Evolutionary conservation across 2,888 invertebrate genomes (phyloP), one percentile per base, ranked within the genome.

Genomic region (Leucophenga montana): DNA sequence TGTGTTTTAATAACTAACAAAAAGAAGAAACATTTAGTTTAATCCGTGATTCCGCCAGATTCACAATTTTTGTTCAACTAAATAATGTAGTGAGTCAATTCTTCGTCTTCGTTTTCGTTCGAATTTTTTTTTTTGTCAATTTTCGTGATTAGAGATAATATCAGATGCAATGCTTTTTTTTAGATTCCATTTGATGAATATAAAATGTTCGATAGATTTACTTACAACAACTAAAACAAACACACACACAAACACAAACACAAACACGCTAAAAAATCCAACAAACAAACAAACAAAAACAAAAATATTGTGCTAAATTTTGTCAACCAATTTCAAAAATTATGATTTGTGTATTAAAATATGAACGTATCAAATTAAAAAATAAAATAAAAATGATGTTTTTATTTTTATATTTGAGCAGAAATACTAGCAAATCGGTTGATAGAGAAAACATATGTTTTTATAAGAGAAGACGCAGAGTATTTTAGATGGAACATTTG

Each of bases 321-420:
- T 77, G 73, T 78, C 75, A 75, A 76, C 74, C 73, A 71, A 13
- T 66, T 73, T 53, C 11, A 16, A 22, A 48, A 64, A 64, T 64
- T 64, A 48, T 64, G 5, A 48, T 64, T 61, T 48, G 46, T 64
- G 62, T 48, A 39, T 64, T 16, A 59, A 33, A 22, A 20, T 20
- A 14, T 33, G 31, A 59, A 59, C 11, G 20, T 46, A 14, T 11
- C 3, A 13, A 56, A 48, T 62, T 18, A 64, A 46, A 48, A 22
- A 56, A 33, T 68, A 62, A 67, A 31, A 50, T 50, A 44, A 50
- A 61, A 46, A 11, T 22, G 62, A 33, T 31, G 46, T 56, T 59
- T 50, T 11, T 44, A 39, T 67, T 59, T 59, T 3, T 3, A 59
- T n/a, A n/a, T n/a, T n/a, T n/a, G n/a, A n/a, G n/a, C n/a, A n/a